Percentiles rank a stretch among this genome's conserved stretches.
Evolutionary conservation across 2,888 invertebrate species (phyloP).

Genomic region (Tinea pellionella): DNA sequence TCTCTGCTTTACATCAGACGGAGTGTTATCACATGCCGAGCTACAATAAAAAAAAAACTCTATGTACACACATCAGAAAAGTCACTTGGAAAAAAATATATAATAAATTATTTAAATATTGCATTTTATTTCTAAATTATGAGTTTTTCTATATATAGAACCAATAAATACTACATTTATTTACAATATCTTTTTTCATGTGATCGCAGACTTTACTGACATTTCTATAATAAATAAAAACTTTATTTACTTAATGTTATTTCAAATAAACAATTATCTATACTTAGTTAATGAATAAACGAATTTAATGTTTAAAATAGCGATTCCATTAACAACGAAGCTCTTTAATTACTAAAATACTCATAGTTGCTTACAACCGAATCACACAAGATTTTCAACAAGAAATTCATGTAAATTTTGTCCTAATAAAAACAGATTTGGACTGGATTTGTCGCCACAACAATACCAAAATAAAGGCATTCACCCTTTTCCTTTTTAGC

Average conservation of each 20-base stretch:
- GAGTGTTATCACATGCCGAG: too few species aligned
- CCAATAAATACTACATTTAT: too few species aligned
- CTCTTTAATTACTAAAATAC: background rate
- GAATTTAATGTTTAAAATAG: background rate
- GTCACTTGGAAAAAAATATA: too few species aligned
- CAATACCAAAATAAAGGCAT: constrained; percentile 22
- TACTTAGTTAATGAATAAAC: background rate
- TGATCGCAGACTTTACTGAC: too few species aligned
- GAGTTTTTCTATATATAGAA: too few species aligned
- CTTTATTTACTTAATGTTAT: background rate
- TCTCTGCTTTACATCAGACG: too few species aligned
- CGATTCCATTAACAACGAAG: background rate
- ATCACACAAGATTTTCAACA: background rate
- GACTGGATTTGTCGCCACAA: constrained; percentile 2
- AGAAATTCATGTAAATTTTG: constrained; percentile 5
- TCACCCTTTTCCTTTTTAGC: constrained; percentile 24
- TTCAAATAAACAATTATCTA: background rate
- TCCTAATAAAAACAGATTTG: constrained; percentile 6
- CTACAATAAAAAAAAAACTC: too few species aligned
- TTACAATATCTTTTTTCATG: too few species aligned
- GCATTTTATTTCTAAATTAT: too few species aligned
- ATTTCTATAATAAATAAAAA: too few species aligned
- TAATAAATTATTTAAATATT: too few species aligned
- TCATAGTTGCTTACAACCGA: background rate
- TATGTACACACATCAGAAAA: too few species aligned